phyloP scores from a whole-genome alignment of 2,113 vertebrate genomes.

The Onychorhynchus coronatus region DNA sequence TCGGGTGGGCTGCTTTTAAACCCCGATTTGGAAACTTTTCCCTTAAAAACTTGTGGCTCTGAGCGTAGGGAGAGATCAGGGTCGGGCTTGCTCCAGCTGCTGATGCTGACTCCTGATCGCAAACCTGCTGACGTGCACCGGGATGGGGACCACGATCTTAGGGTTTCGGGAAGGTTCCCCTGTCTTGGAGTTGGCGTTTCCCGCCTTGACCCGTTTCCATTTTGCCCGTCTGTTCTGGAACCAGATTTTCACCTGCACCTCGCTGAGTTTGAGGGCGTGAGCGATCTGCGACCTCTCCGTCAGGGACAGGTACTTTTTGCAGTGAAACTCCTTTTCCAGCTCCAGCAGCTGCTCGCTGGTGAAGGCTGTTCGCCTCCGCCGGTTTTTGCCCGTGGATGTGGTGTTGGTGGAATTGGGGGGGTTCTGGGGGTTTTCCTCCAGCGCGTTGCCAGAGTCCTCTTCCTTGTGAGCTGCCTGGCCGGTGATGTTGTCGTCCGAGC shows the following conservation, averaged over 20 bases:
- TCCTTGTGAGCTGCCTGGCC: slow-evolving; percentile 78
- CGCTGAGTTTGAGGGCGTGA: slow-evolving; percentile 96
- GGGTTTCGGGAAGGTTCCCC: slow-evolving; percentile 95
- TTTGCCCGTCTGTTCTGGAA: slow-evolving; percentile 98
- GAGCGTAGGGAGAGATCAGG: slow-evolving; percentile 67
- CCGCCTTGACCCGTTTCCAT: slow-evolving; percentile 98
- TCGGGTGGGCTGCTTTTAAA: background rate
- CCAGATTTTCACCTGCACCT: slow-evolving; percentile 99
- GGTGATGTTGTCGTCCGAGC: slow-evolving; percentile 92
- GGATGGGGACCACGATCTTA: slow-evolving; percentile 97
- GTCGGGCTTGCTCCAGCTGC: slow-evolving; percentile 94
- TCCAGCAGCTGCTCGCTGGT: slow-evolving; percentile 98
- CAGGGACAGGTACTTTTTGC: slow-evolving; percentile 97
- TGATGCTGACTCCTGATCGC: slow-evolving; percentile 98
- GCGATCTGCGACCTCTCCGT: slow-evolving; percentile 98
- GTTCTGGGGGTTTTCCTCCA: slow-evolving; percentile 80
- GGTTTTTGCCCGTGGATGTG: slow-evolving; percentile 87
- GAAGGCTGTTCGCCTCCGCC: slow-evolving; percentile 92
- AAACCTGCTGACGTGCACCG: slow-evolving; percentile 97
- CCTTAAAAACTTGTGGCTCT: background rate
- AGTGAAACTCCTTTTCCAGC: slow-evolving; percentile 98
- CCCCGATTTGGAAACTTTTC: background rate
- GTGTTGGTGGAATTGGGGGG: slow-evolving; percentile 64
- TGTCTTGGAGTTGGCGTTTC: slow-evolving; percentile 96
- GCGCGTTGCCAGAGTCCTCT: slow-evolving; percentile 79